phyloP scores from a whole-genome alignment of 2,888 invertebrate genomes.

The Teleiodes luculella region DNA sequence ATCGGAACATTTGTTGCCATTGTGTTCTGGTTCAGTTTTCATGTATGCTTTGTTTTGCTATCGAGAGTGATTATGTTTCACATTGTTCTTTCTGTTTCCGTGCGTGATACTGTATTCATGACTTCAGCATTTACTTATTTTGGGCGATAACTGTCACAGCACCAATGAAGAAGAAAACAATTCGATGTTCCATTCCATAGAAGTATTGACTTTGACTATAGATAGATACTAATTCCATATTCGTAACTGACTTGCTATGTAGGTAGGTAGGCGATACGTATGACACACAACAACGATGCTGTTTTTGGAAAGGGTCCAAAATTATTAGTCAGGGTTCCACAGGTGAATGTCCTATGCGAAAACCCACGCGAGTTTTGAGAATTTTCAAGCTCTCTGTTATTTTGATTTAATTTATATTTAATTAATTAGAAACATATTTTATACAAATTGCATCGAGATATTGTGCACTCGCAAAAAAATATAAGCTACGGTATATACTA shows the following conservation, averaged over 20 bases:
- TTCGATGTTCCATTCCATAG: no score
- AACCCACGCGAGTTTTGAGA: conserved; percentile 48
- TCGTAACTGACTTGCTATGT: conserved; percentile 1
- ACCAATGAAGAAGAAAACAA: no score
- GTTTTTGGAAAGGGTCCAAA: conserved; percentile 64
- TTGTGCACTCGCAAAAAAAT: no score
- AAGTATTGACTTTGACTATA: not conserved
- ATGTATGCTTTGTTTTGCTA: conserved; percentile 34
- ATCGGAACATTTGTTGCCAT: conserved; percentile 29
- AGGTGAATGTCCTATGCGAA: conserved; percentile 57
- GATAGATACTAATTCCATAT: conserved; percentile 6
- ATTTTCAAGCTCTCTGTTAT: no score
- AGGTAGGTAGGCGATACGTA: no score
- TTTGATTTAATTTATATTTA: no score
- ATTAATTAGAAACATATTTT: no score
- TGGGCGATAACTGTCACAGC: no score
- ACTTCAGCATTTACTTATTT: not conserved
- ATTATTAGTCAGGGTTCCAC: conserved; percentile 49
- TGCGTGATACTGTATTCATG: conserved; percentile 1
- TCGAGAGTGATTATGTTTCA: conserved; percentile 23
- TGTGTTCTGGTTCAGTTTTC: conserved; percentile 44
- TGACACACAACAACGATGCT: conserved; percentile 34
- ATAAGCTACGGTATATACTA: no score
- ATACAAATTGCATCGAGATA: no score
- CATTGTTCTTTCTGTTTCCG: conserved; percentile 24